Conservation (phyloP, 2,113 vertebrate genomes). For the Siniperca knerii region DNA sequence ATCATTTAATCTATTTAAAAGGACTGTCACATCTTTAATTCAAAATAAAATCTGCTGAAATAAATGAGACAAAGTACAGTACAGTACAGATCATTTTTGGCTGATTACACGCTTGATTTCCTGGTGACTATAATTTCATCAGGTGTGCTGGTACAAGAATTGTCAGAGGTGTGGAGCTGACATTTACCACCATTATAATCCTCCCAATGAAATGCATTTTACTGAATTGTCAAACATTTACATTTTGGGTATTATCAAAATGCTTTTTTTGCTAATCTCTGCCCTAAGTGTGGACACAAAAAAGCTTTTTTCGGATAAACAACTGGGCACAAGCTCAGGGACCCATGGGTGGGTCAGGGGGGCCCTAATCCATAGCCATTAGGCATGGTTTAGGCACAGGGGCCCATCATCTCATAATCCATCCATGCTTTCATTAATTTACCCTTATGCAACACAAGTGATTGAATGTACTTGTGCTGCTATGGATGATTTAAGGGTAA, state of each 20-base stretch:
- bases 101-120: conserved; percentile 24
- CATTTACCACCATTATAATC: not conserved
- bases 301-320: conserved; percentile 3
- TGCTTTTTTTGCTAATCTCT: not conserved
- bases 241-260: not conserved
- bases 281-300: not conserved
- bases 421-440: not conserved
- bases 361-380: not conserved
- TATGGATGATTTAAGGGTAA: not conserved
- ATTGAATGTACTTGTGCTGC: not conserved
- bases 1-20: not conserved
- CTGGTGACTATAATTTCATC: conserved; percentile 31
- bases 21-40: not conserved
- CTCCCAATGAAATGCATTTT: not conserved
- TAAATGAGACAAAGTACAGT: not conserved
- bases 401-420: conserved; percentile 24
- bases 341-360: too few relatives aligned
- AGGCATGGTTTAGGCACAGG: not conserved
- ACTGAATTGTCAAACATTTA: not conserved
- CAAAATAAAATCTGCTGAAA: not conserved
- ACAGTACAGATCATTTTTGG: conserved; percentile 2
- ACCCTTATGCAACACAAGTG: not conserved
- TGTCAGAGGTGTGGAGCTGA: not conserved
- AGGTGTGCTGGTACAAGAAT: not conserved
- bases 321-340: not conserved